Evolutionary conservation across 2,797 vertebrate species (phyloP).

Genomic region (Cryptoblepharus egeriae): DNA sequence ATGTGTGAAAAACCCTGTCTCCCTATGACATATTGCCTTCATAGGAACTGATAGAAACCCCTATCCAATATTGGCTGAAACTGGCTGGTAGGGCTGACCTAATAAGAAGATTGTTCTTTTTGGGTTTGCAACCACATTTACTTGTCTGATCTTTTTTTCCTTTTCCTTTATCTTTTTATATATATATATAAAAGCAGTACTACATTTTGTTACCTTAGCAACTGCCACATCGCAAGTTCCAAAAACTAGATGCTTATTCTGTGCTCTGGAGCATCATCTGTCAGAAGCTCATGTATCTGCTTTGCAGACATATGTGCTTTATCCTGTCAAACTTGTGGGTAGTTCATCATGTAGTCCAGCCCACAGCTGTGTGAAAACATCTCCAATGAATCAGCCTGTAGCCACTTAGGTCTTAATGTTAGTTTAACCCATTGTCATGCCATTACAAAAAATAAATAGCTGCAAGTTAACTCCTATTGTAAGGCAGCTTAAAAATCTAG

Average conservation of each 20-base stretch:
- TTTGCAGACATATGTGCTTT: constrained; percentile 40
- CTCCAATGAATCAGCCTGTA: constrained; percentile 15
- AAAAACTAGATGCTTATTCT: constrained; percentile 55
- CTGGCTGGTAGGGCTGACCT: neutral
- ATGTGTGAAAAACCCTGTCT: neutral
- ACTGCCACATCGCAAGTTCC: constrained; percentile 65
- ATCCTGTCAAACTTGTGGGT: neutral
- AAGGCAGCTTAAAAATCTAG: constrained; percentile 8
- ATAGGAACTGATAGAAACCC: neutral
- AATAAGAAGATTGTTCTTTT: neutral
- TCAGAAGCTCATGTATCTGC: constrained; percentile 41
- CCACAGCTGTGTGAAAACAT: neutral
- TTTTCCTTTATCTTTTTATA: too few species aligned
- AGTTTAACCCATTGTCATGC: constrained; percentile 3
- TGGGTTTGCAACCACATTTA: constrained; percentile 78
- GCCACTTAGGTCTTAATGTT: constrained; percentile 2
- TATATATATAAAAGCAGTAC: constrained; percentile 39
- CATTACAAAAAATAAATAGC: neutral
- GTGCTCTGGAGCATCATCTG: constrained; percentile 59
- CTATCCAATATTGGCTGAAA: neutral
- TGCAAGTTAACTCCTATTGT: constrained; percentile 1
- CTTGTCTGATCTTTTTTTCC: constrained; percentile 70
- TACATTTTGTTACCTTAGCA: constrained; percentile 77
- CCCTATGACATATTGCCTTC: neutral
- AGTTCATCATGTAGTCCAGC: neutral